Base-by-base conservation (phyloP, 1,140 invertebrate genomes). In the Drosophila malerkotliana region DNA sequence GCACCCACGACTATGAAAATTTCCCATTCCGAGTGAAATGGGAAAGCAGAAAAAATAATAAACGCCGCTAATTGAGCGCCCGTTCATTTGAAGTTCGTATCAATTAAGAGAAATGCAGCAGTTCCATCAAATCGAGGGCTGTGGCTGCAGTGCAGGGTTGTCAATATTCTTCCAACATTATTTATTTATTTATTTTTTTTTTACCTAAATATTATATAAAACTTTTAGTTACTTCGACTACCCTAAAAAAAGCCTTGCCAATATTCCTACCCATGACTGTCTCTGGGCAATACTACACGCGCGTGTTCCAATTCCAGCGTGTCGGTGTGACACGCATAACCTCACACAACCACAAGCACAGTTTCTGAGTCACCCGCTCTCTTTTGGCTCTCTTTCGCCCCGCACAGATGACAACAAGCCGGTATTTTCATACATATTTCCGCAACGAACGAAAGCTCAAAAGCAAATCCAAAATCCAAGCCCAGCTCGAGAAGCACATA, bases 41-140 rank as follows among this genome's bases (percentile, higher is more conserved):
- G 67, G 68, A 73, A 74, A 66, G 61, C 18, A 34, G 28, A 53
- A 53, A 53, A 32, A 82, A 74, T 52, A 67, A 67, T 44, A 44
- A 44, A 18, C 71, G 63, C 78, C 56, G 66, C 83, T 87, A 87
- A 87, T 87, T 87, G 82, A 64, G 62, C 55, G 62, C 73, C 68
- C 72, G 61, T 74, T 57, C 82, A 74, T 85, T 77, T 81, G 81
- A 88, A 82, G 82, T 88, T 88, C 83, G 83, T 82, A 87, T 87
- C 82, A 87, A 88, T 87, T 87, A 88, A 61, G 78, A 56, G 57
- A 78, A 82, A 82, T 78, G 66, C 75, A 78, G 71, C 82, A 88
- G 79, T 87, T 87, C 83, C 79, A 87, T 87, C 75, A 82, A 79
- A 61, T 69, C 41, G 54, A 45, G 24, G 47, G 41, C 49, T 47